phyloP scores from a whole-genome alignment of 2,113 vertebrate genomes.

The Phylloscopus whistleri region DNA sequence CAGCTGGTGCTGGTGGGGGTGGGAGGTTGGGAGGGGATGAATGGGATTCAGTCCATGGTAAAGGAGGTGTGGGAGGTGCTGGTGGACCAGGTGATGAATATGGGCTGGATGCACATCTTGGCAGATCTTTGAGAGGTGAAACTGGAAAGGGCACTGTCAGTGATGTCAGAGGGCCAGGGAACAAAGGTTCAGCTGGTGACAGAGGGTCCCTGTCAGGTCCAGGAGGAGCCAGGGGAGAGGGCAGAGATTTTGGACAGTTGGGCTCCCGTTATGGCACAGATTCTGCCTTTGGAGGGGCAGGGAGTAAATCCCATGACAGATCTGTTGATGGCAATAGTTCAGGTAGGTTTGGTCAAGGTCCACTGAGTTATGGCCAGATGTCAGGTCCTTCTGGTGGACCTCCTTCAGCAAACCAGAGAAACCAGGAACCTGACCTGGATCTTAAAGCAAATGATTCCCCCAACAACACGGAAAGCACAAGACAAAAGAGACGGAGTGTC shows the following conservation, averaged over 20 bases:
- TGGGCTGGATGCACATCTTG: background rate
- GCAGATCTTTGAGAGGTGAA: background rate
- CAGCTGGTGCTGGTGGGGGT: background rate
- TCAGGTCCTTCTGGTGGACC: background rate
- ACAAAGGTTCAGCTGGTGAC: background rate
- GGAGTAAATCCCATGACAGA: background rate
- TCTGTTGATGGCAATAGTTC: background rate
- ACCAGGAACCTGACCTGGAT: background rate
- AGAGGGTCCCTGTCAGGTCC: background rate
- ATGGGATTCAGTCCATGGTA: background rate
- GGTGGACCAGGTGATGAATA: background rate
- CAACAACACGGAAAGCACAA: background rate
- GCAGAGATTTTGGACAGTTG: background rate
- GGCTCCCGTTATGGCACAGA: background rate
- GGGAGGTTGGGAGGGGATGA: background rate
- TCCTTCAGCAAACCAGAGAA: background rate
- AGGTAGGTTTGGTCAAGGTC: background rate
- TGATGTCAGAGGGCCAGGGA: background rate
- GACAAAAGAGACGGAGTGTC: background rate
- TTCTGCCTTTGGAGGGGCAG: background rate
- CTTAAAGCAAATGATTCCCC: background rate
- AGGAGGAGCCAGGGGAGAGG: background rate
- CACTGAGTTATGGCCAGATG: background rate
- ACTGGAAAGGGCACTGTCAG: background rate
- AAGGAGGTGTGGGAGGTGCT: background rate